Evolutionary conservation across 2,113 vertebrate species (phyloP), one percentile per base, ranked within the genome.

Genomic region (Vulpes vulpes): DNA sequence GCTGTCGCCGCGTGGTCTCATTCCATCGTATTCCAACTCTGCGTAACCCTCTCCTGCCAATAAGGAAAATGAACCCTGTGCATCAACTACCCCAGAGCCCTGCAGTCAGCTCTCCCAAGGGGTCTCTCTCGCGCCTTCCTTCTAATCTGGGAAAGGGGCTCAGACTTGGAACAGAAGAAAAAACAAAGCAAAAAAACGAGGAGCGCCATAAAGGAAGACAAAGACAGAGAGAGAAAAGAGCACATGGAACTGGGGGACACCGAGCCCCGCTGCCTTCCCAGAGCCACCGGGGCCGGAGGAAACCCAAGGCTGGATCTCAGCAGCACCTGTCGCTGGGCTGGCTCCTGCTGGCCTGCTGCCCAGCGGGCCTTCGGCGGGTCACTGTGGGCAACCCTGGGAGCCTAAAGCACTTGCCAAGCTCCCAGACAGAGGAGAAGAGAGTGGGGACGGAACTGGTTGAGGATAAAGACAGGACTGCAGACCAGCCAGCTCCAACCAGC

Each of bases 221-320:
- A 67, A 82, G n/a, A n/a, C n/a, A n/a, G 78, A 51, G 78, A 73
- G 62, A 38, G 53, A 69, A 51, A 86, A 32, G 69, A 1, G 14
- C 30, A 0, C 5, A 3, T 0, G 2, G n/a, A 14, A 22, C 23
- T 32, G 3, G 32, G n/a, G 57, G 38, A 16, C 0, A 53, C 10
- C 23, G 8, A 19, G 23, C 43, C 49, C 59, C 2, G 8, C 25
- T 4, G 1, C 49, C 11, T 2, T 5, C 27, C 51, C 22, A 5
- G 35, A 25, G 17, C 14, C 35, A 20, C 11, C 22, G 4, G 53
- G 16, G 1, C 38, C 38, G 23, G 25, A 23, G 25, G 17, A 19
- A 53, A 0, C 27, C 35, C 14, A 4, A 12, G 23, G 15, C 16
- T 5, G 32, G 11, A 11, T 53, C 9, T 43, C 69, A 5, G 11